phyloP scores from a whole-genome alignment of 2,888 invertebrate genomes.

The Oscheius sp. region DNA sequence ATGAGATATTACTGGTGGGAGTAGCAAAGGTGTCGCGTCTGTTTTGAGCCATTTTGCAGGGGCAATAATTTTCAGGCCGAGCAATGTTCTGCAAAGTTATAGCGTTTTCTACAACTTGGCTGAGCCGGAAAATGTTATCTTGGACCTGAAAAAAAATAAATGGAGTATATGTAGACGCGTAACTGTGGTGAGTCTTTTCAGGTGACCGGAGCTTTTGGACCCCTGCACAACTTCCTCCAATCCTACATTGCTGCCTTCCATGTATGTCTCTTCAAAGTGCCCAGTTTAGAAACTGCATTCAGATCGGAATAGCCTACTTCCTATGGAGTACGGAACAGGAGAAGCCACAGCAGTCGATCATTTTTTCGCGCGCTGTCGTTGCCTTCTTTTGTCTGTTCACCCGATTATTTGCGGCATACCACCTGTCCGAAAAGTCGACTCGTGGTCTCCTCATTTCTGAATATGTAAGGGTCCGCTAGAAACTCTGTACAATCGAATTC shows the following conservation, averaged over 20 bases:
- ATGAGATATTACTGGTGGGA: too few species aligned
- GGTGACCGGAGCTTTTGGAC: conserved; percentile 56
- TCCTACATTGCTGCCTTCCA: conserved; percentile 62
- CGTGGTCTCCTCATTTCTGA: conserved; percentile 63
- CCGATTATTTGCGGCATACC: conserved; percentile 61
- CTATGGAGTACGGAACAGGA: conserved; percentile 42
- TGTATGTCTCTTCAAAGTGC: conserved; percentile 41
- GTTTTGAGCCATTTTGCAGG: too few species aligned
- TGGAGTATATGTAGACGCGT: too few species aligned
- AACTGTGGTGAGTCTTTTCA: conserved; percentile 23
- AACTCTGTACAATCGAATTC: conserved; percentile 1
- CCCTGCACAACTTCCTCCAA: conserved; percentile 62
- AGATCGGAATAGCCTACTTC: conserved; percentile 57
- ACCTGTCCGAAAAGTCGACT: conserved; percentile 57
- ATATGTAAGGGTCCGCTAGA: conserved; percentile 38
- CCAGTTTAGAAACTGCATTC: conserved; percentile 45
- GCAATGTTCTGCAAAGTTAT: too few species aligned
- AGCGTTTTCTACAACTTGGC: too few species aligned
- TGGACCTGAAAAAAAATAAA: too few species aligned
- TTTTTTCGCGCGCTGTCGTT: conserved; percentile 61
- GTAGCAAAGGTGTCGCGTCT: too few species aligned
- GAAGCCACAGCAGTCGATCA: conserved; percentile 47
- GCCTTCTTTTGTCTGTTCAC: conserved; percentile 63
- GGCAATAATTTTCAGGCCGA: too few species aligned
- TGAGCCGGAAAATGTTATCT: too few species aligned